Percentiles rank a stretch among this genome's conserved stretches.
Conservation (phyloP, 1,140 invertebrate genomes). For the Papilio helenus region DNA sequence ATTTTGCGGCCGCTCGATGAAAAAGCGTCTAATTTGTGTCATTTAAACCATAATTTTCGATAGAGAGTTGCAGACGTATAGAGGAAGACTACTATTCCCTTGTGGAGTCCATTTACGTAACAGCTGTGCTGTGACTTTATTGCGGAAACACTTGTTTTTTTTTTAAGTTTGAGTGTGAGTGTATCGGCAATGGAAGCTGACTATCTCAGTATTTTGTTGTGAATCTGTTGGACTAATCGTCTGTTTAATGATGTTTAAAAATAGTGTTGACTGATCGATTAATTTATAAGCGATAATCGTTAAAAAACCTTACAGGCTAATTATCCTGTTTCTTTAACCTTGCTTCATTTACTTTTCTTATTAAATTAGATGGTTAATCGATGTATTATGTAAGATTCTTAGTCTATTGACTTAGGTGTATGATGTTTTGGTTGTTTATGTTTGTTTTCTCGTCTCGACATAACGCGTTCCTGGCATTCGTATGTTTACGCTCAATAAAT, state of each 20-base stretch:
- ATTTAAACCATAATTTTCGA: too few relatives aligned
- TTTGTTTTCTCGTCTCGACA: slow-evolving; percentile 7
- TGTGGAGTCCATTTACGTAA: background rate
- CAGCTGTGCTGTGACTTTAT: background rate
- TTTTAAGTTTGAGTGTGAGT: background rate
- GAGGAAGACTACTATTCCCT: background rate
- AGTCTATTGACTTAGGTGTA: slow-evolving; percentile 9
- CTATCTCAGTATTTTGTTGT: background rate
- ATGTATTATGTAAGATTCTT: background rate
- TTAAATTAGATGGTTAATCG: slow-evolving; percentile 29
- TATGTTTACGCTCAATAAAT: slow-evolving; percentile 9
- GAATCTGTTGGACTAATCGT: slow-evolving; percentile 40
- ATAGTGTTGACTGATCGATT: slow-evolving; percentile 44
- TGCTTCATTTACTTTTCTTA: slow-evolving; percentile 35
- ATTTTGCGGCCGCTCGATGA: background rate
- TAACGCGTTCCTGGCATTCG: slow-evolving; percentile 4
- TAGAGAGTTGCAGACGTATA: too few relatives aligned
- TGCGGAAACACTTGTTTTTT: background rate
- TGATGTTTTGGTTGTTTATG: slow-evolving; percentile 1
- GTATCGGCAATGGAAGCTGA: background rate
- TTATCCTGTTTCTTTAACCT: slow-evolving; percentile 35
- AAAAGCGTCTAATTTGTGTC: too few relatives aligned
- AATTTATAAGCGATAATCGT: slow-evolving; percentile 34
- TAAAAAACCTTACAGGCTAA: slow-evolving; percentile 6
- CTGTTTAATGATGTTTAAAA: slow-evolving; percentile 46